phyloP scores from a whole-genome alignment of 2,797 vertebrate genomes.

The Steatocranus sp. region DNA sequence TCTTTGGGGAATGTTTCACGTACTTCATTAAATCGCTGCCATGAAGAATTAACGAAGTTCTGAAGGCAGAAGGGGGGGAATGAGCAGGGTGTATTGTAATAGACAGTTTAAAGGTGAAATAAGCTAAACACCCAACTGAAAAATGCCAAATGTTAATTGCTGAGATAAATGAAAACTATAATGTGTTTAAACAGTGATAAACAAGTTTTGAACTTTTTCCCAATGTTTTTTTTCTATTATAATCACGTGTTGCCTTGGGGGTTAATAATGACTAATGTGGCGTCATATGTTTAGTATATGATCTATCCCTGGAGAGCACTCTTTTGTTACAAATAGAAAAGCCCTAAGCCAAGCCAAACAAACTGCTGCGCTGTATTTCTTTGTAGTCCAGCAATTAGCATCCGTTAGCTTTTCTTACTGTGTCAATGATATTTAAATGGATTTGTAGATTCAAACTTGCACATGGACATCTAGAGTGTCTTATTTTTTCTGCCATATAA shows the following conservation, averaged over 20 bases:
- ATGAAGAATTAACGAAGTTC: neutral
- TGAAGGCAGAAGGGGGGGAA: neutral
- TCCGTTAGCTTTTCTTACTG: conserved; percentile 1
- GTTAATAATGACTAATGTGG: neutral
- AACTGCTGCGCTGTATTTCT: neutral
- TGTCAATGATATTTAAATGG: neutral
- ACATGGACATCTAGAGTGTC: conserved; percentile 14
- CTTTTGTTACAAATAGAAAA: neutral
- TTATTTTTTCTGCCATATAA: conserved; percentile 43
- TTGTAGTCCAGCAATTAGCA: neutral
- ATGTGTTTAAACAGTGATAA: neutral
- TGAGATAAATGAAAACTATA: neutral
- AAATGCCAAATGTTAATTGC: neutral
- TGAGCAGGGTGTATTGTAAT: neutral
- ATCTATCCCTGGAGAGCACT: neutral
- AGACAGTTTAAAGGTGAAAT: neutral
- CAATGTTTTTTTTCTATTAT: neutral
- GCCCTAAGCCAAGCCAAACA: conserved; percentile 9
- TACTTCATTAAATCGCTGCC: neutral
- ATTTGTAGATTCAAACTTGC: neutral
- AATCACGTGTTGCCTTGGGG: neutral
- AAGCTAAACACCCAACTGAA: neutral
- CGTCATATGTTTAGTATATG: neutral
- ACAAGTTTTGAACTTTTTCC: neutral
- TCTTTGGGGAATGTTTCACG: neutral